Conservation (phyloP, 2,797 vertebrate genomes). For the Corythornis leucogaster region DNA sequence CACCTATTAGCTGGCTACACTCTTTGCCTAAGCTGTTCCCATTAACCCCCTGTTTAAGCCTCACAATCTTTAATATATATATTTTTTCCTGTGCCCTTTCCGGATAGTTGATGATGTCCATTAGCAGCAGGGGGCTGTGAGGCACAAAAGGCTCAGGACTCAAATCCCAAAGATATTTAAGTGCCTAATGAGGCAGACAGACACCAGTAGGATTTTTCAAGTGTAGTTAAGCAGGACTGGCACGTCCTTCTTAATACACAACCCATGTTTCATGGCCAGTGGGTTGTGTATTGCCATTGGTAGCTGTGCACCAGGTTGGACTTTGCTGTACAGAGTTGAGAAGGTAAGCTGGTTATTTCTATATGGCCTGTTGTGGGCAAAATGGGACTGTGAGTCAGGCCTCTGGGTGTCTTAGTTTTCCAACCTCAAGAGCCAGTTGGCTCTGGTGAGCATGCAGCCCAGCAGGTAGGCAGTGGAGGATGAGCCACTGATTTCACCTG, state of each 20-base stretch:
- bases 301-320: background rate
- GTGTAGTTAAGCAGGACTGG: constrained; percentile 3
- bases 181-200: constrained; percentile 47
- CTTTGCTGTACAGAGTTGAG: background rate
- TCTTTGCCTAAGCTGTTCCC: background rate
- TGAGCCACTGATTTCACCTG: background rate
- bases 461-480: background rate
- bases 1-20: background rate
- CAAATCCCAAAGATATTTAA: background rate
- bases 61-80: background rate
- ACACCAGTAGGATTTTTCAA: constrained; percentile 13
- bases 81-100: background rate
- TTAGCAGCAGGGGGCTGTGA: background rate
- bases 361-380: background rate
- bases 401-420: constrained; percentile 8
- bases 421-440: background rate
- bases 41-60: constrained; percentile 8
- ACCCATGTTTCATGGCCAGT: rapidly evolving
- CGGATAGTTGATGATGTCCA: constrained; percentile 13
- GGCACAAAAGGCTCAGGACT: background rate
- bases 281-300: background rate
- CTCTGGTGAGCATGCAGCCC: background rate
- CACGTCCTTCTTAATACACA: background rate
- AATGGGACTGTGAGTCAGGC: constrained; percentile 18
- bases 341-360: constrained; percentile 6